Evolutionary conservation across 2,888 invertebrate species (phyloP).

Genomic region (Adelphocoris suturalis): DNA sequence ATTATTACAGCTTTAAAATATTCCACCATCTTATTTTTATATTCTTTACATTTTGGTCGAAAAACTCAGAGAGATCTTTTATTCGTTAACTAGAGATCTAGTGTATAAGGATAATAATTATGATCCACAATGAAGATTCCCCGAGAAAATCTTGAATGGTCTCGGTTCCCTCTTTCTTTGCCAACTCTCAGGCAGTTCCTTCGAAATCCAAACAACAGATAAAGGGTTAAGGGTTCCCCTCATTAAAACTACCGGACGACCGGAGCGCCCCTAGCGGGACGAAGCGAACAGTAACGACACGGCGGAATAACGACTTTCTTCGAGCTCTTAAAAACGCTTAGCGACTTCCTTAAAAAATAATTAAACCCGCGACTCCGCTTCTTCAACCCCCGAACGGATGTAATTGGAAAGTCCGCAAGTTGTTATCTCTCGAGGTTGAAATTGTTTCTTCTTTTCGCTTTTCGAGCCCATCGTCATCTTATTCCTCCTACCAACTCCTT

Average conservation of each 20-base stretch:
- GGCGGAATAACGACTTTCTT: constrained; percentile 11
- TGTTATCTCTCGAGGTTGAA: constrained; percentile 63
- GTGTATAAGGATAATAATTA: background rate
- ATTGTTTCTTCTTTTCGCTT: constrained; percentile 58
- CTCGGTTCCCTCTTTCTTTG: background rate
- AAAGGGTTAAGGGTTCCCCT: background rate
- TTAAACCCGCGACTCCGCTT: constrained; percentile 51
- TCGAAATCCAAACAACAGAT: constrained; percentile 9
- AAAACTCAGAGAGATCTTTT: background rate
- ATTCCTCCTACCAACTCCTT: background rate
- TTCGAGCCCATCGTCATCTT: constrained; percentile 34
- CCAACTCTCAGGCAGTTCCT: background rate
- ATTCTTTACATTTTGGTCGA: background rate
- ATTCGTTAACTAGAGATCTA: background rate
- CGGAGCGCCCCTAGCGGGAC: background rate
- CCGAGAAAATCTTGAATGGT: background rate
- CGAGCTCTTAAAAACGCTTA: constrained; percentile 52
- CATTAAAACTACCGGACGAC: constrained; percentile 36
- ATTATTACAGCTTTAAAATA: no score
- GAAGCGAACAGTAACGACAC: background rate
- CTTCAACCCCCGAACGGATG: constrained; percentile 21
- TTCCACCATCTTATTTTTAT: background rate
- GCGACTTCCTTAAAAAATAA: constrained; percentile 62
- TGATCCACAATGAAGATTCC: background rate
- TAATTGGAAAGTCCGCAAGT: constrained; percentile 67